Evolutionary conservation across 2,113 vertebrate genomes (phyloP), one percentile per base, ranked within the genome.

Genomic region (Antigone vipio): DNA sequence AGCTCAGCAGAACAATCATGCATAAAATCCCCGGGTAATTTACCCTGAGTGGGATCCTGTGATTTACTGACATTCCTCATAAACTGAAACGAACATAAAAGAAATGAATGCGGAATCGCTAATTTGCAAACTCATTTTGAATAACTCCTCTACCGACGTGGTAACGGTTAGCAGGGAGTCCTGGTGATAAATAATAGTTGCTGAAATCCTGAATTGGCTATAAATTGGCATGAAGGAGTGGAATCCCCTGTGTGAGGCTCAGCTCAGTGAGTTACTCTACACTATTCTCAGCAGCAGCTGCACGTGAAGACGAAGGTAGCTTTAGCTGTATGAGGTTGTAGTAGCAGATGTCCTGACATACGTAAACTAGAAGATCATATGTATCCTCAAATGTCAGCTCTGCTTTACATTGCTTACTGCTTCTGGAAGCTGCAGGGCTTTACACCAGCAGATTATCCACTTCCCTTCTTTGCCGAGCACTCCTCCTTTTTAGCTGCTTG

Each of bases 11-110:
- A 81, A 94, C 0, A 3, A 78, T 79, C 69, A 95, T 85, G 96
- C 89, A 53, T 95, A 89, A 97, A 96, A 96, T 97, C 81, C 94
- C 89, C 87, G 72, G 89, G 95, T 96, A 95, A 96, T 95, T 96
- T 95, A 93, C 89, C 77, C 96, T 58, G 89, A 95, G 93, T 79
- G 93, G 95, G 89, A 96, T 93, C 85, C 94, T 96, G 53, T 95
- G 94, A 96, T 96, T 97, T 92, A 60, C 94, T 95, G 95, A 96
- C 95, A 96, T 85, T 85, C 77, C 85, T 94, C 67, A 73, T 96
- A 95, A 97, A 92, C 74, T 9, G 89, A 89, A 85, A 78, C 1
- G n/a, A 91, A 85, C 95, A 94, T 85, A 85, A 97, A 95, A 95
- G 62, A 81, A 93, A 96, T 40, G 40, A 92, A 89, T 29, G 72